These are phyloP conservation scores for Theristus sp. DNA, from an alignment of 2,888 invertebrate species.

Conservation along the genomic window DNA sequence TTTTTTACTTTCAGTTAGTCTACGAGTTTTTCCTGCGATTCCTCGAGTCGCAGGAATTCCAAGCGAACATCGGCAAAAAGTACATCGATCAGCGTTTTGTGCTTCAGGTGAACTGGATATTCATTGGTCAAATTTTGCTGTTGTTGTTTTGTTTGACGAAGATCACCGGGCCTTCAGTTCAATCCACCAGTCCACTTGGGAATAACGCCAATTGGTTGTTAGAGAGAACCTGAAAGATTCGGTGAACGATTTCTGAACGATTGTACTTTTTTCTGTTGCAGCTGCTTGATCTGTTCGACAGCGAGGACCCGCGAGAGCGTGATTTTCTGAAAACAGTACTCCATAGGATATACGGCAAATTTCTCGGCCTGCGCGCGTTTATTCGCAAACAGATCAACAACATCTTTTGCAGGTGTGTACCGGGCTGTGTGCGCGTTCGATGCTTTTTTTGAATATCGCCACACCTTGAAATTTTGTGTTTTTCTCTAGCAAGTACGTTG, in stretches of 20 bases:
- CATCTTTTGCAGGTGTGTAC: slow-evolving; percentile 69
- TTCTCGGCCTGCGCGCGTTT: slow-evolving; percentile 91
- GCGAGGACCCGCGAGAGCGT: slow-evolving; percentile 99
- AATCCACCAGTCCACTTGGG: too few relatives aligned
- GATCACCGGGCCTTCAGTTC: too few relatives aligned
- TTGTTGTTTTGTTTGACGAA: slow-evolving; percentile 2
- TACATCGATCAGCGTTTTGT: slow-evolving; percentile 98
- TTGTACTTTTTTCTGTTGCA: too few relatives aligned
- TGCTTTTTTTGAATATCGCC: too few relatives aligned
- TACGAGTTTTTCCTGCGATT: slow-evolving; percentile 96
- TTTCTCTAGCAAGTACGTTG: neutral
- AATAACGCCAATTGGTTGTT: neutral
- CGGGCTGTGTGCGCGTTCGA: too few relatives aligned
- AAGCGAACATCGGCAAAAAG: slow-evolving; percentile 76
- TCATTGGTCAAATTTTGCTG: neutral
- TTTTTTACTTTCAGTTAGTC: too few relatives aligned
- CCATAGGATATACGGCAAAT: slow-evolving; percentile 98
- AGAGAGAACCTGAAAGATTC: neutral
- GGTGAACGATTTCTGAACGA: neutral
- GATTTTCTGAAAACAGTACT: slow-evolving; percentile 97
- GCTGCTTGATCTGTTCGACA: slow-evolving; percentile 95
- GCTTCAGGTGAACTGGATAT: slow-evolving; percentile 52
- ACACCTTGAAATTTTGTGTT: neutral
- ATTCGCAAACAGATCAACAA: slow-evolving; percentile 99
- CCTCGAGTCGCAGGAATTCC: slow-evolving; percentile 93